These are phyloP conservation scores for Balaeniceps rex DNA, from an alignment of 2,113 vertebrate species.

Conservation along the genomic window DNA sequence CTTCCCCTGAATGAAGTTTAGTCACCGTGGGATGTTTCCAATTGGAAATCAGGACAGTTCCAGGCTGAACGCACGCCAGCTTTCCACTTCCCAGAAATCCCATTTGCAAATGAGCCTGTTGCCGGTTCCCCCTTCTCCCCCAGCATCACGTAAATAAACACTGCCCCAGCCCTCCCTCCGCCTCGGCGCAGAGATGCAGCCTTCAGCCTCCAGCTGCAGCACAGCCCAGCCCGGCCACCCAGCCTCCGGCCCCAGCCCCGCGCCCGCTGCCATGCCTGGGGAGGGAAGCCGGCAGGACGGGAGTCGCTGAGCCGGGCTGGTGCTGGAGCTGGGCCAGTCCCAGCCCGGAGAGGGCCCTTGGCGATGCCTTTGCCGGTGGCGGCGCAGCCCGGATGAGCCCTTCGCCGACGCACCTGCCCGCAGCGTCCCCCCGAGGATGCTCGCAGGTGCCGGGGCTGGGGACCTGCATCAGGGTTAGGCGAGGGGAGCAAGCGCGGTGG, in stretches of 20 bases:
- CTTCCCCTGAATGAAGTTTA: background rate
- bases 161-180: background rate
- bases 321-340: background rate
- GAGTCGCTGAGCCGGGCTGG: background rate
- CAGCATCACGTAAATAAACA: background rate
- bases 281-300: background rate
- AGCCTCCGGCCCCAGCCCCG: background rate
- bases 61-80: background rate
- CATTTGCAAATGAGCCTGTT: background rate
- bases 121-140: background rate
- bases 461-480: background rate
- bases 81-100: conserved; percentile 9
- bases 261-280: fast-evolving
- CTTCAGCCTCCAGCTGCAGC: background rate
- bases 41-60: background rate
- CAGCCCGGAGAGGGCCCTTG: background rate
- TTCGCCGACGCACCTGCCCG: background rate
- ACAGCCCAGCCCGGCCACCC: background rate
- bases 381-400: background rate
- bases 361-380: fast-evolving
- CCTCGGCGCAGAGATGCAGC: background rate
- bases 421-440: background rate
- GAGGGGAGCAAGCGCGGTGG: fast-evolving
- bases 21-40: background rate
- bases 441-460: background rate